These are phyloP conservation scores for Mesocentrotus franciscanus DNA, from an alignment of 53 echinoderm and acorn worm genomes.

Conservation along the genomic window DNA sequence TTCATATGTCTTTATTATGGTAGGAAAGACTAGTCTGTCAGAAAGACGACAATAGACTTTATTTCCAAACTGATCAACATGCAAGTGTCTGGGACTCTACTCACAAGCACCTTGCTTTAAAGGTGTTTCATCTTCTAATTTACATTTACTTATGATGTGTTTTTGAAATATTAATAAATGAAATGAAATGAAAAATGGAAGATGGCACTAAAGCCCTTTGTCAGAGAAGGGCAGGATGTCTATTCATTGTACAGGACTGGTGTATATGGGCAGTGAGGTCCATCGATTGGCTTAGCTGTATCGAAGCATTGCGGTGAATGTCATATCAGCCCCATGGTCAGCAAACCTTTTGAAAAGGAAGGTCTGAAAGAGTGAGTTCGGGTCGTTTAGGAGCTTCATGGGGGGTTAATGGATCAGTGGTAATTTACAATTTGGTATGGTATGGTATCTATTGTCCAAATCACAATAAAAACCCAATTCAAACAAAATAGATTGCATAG, in stretches of 20 bases:
- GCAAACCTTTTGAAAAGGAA: not conserved
- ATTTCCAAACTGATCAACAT: no score
- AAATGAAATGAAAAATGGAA: not conserved
- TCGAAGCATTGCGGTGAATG: constrained; percentile 40
- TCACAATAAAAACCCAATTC: no score
- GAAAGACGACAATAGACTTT: no score
- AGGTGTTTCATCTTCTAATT: no score
- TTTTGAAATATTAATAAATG: no score
- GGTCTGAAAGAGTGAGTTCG: not conserved
- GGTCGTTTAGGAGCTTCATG: not conserved
- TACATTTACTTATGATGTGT: no score
- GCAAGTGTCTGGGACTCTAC: no score
- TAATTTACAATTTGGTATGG: not conserved
- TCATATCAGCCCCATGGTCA: constrained; percentile 31
- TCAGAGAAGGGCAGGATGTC: not conserved
- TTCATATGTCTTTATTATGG: no score
- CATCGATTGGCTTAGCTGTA: not conserved
- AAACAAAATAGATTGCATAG: no score
- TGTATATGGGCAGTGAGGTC: not conserved
- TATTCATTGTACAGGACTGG: not conserved
- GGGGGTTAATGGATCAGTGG: not conserved
- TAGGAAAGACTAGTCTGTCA: no score
- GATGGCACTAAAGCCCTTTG: not conserved
- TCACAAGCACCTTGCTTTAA: no score
- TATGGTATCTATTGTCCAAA: no score